Base-by-base conservation (phyloP, 2,888 invertebrate species). In the Hemistola chrysoprasaria region DNA sequence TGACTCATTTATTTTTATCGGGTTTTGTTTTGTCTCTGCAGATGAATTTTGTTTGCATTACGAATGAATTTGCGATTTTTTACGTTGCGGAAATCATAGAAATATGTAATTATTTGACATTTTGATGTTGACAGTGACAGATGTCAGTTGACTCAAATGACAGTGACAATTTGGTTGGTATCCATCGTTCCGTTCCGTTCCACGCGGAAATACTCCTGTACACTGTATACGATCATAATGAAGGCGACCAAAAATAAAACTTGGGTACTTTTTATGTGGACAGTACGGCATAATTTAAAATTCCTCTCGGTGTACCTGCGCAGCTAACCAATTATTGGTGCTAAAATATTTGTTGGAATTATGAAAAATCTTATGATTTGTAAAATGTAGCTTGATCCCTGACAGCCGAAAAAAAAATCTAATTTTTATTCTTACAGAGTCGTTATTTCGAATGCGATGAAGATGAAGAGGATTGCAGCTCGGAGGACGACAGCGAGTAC, bases 371-470 rank as follows among this genome's bases (percentile, higher is more conserved):
- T n/a, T n/a, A n/a, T n/a, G n/a, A n/a, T n/a, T n/a, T n/a, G n/a
- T n/a, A n/a, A n/a, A n/a, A n/a, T n/a, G n/a, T n/a, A n/a, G n/a
- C n/a, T n/a, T n/a, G n/a, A n/a, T n/a, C n/a, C n/a, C n/a, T n/a
- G n/a, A n/a, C n/a, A n/a, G n/a, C n/a, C n/a, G n/a, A n/a, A n/a
- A n/a, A n/a, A n/a, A n/a, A n/a, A n/a, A n/a, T n/a, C n/a, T n/a
- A n/a, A n/a, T n/a, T n/a, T n/a, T n/a, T n/a, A n/a, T n/a, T n/a
- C n/a, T n/a, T n/a, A 1, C 71, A 90, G 78, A 80, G 85, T 42
- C 82, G 87, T 3, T 90, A 79, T 53, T 90, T 90, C 59, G 86
- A 84, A 27, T 82, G 84, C 20, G 87, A 83, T 8, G 81, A 56
- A 6, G 54, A 81, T 0, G 76, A 76, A 3, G 83, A 83, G 0